phyloP scores from a whole-genome alignment of 2,888 invertebrate genomes.

The Melangyna quadrimaculata region DNA sequence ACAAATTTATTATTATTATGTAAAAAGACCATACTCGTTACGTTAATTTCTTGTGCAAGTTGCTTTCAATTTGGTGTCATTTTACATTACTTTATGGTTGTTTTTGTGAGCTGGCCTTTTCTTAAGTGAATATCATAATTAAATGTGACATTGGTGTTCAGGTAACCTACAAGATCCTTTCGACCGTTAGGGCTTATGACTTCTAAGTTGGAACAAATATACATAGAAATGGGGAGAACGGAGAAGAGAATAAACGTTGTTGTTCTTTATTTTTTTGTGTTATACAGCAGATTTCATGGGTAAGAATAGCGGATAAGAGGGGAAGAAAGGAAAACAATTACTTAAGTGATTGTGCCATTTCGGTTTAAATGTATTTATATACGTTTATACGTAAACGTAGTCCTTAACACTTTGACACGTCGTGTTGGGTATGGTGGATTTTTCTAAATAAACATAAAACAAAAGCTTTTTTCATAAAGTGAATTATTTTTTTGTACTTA shows the following conservation, averaged over 20 bases:
- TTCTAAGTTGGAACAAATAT: slow-evolving; percentile 8
- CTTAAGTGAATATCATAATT: slow-evolving; percentile 57
- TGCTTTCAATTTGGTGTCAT: slow-evolving; percentile 67
- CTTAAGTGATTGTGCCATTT: slow-evolving; percentile 7
- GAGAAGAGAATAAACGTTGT: not conserved
- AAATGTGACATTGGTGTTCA: slow-evolving; percentile 51
- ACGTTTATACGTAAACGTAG: too few species aligned
- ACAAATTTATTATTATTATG: slow-evolving; percentile 66
- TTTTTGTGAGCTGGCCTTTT: slow-evolving; percentile 50
- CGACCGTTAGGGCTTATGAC: slow-evolving; percentile 39
- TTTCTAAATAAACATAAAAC: not conserved
- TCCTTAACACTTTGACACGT: slow-evolving; percentile 2
- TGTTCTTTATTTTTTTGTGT: not conserved
- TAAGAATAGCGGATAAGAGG: not conserved
- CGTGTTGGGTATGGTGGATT: not conserved
- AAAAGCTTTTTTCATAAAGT: not conserved
- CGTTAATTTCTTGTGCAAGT: slow-evolving; percentile 67
- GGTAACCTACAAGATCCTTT: slow-evolving; percentile 35
- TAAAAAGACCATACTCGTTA: slow-evolving; percentile 65
- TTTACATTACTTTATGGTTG: slow-evolving; percentile 58
- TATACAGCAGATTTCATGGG: not conserved
- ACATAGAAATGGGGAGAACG: not conserved
- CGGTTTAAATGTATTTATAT: not conserved
- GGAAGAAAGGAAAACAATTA: not conserved
- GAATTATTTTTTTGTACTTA: too few species aligned